Evolutionary conservation across 2,888 invertebrate genomes (phyloP).

Genomic region (Siphonodentalium dalli): DNA sequence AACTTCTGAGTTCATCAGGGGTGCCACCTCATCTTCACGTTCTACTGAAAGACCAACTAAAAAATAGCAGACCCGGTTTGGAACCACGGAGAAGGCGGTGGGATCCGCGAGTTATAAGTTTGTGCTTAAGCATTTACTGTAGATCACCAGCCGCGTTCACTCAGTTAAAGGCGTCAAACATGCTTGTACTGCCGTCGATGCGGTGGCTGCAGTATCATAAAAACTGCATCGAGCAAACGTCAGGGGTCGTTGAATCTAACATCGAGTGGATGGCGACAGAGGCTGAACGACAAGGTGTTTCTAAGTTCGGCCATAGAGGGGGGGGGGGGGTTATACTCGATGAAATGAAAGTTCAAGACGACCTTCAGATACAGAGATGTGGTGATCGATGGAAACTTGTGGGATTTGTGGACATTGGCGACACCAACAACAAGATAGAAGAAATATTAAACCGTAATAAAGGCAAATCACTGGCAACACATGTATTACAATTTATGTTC

Average conservation of each 20-base stretch:
- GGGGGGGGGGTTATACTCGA: constrained; percentile 10
- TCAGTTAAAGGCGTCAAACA: not conserved
- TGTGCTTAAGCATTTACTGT: constrained; percentile 2
- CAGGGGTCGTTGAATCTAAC: constrained; percentile 7
- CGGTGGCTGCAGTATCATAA: constrained; percentile 5
- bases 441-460: not conserved
- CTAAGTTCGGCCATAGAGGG: not conserved
- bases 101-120: constrained; percentile 5
- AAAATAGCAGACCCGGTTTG: constrained; percentile 1
- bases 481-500: constrained; percentile 2
- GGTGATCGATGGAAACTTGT: constrained; percentile 3
- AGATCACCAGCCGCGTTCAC: constrained; percentile 7
- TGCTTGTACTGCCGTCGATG: constrained; percentile 7
- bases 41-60: constrained; percentile 1
- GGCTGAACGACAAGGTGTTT: constrained; percentile 1
- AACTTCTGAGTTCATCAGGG: no score
- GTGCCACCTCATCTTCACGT: constrained; percentile 1
- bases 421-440: not conserved
- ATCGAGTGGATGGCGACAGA: constrained; percentile 8
- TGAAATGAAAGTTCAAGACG: constrained; percentile 2
- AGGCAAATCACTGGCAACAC: not conserved
- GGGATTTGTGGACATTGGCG: constrained; percentile 8
- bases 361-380: not conserved
- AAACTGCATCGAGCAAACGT: constrained; percentile 9
- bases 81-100: constrained; percentile 6